Evolutionary conservation across 1,140 invertebrate genomes (phyloP).

Genomic region (Heliothis subflexa): DNA sequence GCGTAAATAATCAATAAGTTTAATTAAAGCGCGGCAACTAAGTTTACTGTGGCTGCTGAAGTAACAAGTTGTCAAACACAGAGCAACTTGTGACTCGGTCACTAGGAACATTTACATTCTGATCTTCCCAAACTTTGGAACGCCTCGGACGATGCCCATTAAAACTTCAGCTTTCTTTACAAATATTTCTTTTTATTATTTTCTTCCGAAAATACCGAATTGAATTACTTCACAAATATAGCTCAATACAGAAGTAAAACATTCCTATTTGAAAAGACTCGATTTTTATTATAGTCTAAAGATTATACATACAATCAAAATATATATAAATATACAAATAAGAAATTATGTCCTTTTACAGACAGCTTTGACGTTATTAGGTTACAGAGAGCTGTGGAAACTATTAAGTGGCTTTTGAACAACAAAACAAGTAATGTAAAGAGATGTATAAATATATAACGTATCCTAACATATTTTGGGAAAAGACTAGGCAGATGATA

Average conservation of each 20-base stretch:
- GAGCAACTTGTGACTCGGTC: not conserved
- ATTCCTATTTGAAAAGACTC: not conserved
- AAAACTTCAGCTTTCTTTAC: slow-evolving; percentile 20
- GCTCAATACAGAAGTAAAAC: not conserved
- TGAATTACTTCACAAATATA: slow-evolving; percentile 4
- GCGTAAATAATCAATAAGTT: not conserved
- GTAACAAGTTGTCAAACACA: slow-evolving; percentile 22
- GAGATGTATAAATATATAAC: no score
- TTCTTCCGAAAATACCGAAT: not conserved
- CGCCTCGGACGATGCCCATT: slow-evolving; percentile 18
- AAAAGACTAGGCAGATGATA: no score
- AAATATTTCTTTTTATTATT: slow-evolving; percentile 16
- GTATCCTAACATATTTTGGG: no score
- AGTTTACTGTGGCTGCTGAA: not conserved
- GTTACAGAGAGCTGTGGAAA: no score
- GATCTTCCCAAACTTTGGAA: slow-evolving; percentile 8
- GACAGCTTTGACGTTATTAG: no score
- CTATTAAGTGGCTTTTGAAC: no score
- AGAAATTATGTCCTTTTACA: no score
- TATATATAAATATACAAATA: no score
- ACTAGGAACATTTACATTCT: not conserved
- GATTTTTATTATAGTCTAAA: not conserved
- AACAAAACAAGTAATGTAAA: no score
- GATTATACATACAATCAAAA: no score
- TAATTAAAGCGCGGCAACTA: not conserved